A percentile compares a stretch with the other conserved stretches of the same genome.
phyloP scores from a whole-genome alignment of 2,797 vertebrate genomes.

The Bovichtus diacanthus region DNA sequence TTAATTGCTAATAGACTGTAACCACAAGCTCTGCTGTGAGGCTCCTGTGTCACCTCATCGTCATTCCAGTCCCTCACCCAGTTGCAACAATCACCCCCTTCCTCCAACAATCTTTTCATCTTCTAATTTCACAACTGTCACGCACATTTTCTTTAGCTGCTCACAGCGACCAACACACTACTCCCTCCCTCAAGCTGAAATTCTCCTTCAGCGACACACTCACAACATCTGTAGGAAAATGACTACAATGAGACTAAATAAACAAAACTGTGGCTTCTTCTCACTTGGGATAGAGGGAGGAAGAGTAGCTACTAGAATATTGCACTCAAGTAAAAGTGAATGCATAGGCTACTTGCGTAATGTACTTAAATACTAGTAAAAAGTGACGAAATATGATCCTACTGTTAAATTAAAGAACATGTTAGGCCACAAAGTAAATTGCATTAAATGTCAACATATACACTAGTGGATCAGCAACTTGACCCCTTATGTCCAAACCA shows the following conservation, averaged over 20 bases:
- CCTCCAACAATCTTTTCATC: slow-evolving; percentile 33
- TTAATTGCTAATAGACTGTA: slow-evolving; percentile 61
- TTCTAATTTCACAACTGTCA: slow-evolving; percentile 34
- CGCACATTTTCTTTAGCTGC: slow-evolving; percentile 1
- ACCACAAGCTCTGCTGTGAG: slow-evolving; percentile 52
- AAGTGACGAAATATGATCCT: neutral
- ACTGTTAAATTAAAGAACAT: neutral
- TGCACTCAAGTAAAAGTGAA: neutral
- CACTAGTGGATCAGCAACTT: neutral
- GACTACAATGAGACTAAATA: neutral
- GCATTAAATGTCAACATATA: neutral
- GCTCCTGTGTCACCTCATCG: slow-evolving; percentile 67
- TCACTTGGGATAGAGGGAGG: neutral
- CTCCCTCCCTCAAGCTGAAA: neutral
- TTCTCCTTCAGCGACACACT: neutral
- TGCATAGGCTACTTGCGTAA: neutral
- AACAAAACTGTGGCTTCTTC: neutral
- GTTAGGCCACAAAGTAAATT: neutral
- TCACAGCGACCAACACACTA: neutral
- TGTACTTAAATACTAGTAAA: neutral
- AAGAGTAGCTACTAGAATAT: neutral
- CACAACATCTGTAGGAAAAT: neutral
- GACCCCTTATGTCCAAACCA: neutral
- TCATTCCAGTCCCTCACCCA: slow-evolving; percentile 62
- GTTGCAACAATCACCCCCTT: slow-evolving; percentile 12